These are phyloP conservation scores for Cacatua alba DNA, from an alignment of 2,113 vertebrate species.

Conservation along the genomic window DNA sequence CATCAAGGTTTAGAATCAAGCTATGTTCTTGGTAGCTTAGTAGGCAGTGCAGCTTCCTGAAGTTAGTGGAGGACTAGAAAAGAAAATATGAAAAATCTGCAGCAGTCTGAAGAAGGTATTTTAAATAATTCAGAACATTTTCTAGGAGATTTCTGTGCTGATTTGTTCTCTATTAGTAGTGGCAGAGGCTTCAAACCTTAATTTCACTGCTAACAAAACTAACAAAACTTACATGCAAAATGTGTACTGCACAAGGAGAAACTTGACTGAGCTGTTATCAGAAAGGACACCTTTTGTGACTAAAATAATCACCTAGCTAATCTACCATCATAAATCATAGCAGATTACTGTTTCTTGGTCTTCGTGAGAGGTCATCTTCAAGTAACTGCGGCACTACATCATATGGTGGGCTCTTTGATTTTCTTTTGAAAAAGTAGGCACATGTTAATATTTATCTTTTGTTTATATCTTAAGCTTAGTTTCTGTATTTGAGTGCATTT, in stretches of 20 bases:
- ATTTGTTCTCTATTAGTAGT: neutral
- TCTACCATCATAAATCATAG: constrained; percentile 40
- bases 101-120: neutral
- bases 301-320: constrained; percentile 8
- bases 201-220: constrained; percentile 14
- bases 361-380: constrained; percentile 21
- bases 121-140: neutral
- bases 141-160: neutral
- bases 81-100: neutral
- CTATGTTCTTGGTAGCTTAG: neutral
- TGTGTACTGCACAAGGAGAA: neutral
- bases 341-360: constrained; percentile 12
- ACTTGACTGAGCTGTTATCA: constrained; percentile 3
- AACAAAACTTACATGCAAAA: neutral
- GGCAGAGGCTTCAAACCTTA: neutral
- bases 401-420: neutral
- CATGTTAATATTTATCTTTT: constrained; percentile 27
- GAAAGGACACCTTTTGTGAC: constrained; percentile 53
- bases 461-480: neutral
- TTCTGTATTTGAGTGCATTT: neutral
- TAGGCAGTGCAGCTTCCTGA: neutral
- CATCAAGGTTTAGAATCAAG: neutral
- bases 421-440: neutral
- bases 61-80: neutral
- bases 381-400: neutral